These are phyloP conservation scores for Cotesia chilonis DNA, from an alignment of 1,140 invertebrate genomes.

Conservation along the genomic window DNA sequence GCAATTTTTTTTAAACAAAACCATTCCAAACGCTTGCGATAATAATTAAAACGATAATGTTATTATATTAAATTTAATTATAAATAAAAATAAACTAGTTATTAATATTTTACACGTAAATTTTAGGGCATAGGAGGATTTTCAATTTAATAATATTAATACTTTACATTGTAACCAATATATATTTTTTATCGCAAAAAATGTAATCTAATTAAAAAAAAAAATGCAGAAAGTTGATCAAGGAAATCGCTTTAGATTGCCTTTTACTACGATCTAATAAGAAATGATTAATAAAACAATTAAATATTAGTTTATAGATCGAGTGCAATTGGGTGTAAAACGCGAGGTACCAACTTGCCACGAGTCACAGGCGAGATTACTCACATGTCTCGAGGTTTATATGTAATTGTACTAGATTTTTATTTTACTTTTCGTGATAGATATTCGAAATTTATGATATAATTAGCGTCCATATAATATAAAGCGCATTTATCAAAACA, in stretches of 20 bases:
- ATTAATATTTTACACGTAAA: constrained; percentile 38
- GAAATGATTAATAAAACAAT: neutral
- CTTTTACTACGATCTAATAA: constrained; percentile 26
- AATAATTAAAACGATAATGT: constrained; percentile 28
- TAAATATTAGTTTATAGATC: too few relatives aligned
- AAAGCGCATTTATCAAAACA: too few relatives aligned
- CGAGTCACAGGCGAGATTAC: too few relatives aligned
- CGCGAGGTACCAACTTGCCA: too few relatives aligned
- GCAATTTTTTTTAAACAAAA: constrained; percentile 16
- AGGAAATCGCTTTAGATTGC: constrained; percentile 35
- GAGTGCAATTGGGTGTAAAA: too few relatives aligned
- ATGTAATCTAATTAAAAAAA: constrained; percentile 33
- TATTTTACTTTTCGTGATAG: too few relatives aligned
- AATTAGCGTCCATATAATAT: too few relatives aligned
- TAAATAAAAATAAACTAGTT: constrained; percentile 26
- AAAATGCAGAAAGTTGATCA: constrained; percentile 24
- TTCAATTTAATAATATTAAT: constrained; percentile 39
- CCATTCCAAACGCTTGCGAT: constrained; percentile 31
- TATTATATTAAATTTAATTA: constrained; percentile 26
- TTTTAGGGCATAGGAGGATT: constrained; percentile 35
- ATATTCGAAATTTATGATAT: too few relatives aligned
- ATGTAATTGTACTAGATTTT: too few relatives aligned
- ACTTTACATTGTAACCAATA: constrained; percentile 38
- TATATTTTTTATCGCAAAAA: constrained; percentile 42
- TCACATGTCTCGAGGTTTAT: too few relatives aligned